Percentiles rank a stretch among this genome's conserved stretches.
Conservation (phyloP, 2,797 vertebrate species). For the Siniperca scherzeri region DNA sequence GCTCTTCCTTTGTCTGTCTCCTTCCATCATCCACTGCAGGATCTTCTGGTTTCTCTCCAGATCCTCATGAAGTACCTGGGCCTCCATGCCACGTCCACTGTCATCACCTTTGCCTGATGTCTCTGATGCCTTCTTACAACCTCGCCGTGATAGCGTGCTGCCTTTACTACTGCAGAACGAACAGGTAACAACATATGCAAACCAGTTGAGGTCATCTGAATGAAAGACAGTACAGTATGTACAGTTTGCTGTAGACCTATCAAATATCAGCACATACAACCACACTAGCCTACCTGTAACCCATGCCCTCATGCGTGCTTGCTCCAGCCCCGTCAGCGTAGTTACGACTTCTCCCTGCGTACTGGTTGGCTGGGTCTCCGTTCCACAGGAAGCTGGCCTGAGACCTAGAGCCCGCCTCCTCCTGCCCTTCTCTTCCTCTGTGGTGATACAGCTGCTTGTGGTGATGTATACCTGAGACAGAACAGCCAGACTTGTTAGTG, state of each 20-base stretch:
- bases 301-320: conserved; percentile 86
- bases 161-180: conserved; percentile 88
- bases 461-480: conserved; percentile 80
- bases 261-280: neutral
- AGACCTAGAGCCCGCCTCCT: conserved; percentile 83
- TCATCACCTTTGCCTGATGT: conserved; percentile 85
- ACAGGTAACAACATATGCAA: conserved; percentile 11
- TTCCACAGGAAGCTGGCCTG: conserved; percentile 85
- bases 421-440: conserved; percentile 87
- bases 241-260: too few relatives aligned
- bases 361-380: conserved; percentile 86
- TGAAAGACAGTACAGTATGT: neutral
- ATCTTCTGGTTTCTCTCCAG: conserved; percentile 96
- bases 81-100: conserved; percentile 83
- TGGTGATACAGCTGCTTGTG: conserved; percentile 93
- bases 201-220: neutral
- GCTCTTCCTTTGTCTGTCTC: conserved; percentile 93
- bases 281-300: conserved; percentile 86
- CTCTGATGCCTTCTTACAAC: conserved; percentile 88
- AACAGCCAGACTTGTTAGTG: neutral
- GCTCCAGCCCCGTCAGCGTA: conserved; percentile 88
- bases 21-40: conserved; percentile 98
- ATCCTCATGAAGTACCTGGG: conserved; percentile 89
- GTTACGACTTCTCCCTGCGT: conserved; percentile 89
- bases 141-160: conserved; percentile 88